Conservation (phyloP, 2,888 invertebrate genomes). For the Graphium colonna region DNA sequence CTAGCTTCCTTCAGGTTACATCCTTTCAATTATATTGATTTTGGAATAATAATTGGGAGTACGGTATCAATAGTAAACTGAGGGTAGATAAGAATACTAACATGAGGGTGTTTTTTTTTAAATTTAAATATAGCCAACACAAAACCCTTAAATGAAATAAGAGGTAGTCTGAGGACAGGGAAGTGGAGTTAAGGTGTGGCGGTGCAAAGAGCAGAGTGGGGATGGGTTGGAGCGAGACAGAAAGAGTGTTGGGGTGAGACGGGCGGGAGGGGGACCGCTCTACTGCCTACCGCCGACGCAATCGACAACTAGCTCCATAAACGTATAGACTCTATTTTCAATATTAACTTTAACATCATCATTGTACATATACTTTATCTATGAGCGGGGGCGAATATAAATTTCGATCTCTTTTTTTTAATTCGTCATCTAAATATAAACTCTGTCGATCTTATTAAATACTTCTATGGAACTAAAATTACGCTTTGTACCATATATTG, state of each 20-base stretch:
- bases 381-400: constrained; percentile 42
- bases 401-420: constrained; percentile 48
- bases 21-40: too few species aligned
- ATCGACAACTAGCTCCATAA: constrained; percentile 50
- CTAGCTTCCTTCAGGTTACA: too few species aligned
- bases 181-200: not conserved
- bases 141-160: constrained; percentile 1
- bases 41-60: too few species aligned
- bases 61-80: too few species aligned
- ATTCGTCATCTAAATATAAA: constrained; percentile 63
- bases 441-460: constrained; percentile 73
- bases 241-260: not conserved
- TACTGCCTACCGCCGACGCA: constrained; percentile 48
- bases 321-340: constrained; percentile 50
- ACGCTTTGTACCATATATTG: constrained; percentile 74
- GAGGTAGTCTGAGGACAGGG: not conserved
- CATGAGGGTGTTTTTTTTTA: too few species aligned
- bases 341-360: constrained; percentile 46
- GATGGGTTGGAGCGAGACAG: constrained; percentile 1
- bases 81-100: too few species aligned
- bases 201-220: not conserved
- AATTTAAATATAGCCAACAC: not conserved
- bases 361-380: constrained; percentile 43
- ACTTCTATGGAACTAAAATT: constrained; percentile 74
- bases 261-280: constrained; percentile 28